These are phyloP conservation scores for Physella acuta DNA, from an alignment of 1,140 invertebrate genomes.

Conservation along the genomic window DNA sequence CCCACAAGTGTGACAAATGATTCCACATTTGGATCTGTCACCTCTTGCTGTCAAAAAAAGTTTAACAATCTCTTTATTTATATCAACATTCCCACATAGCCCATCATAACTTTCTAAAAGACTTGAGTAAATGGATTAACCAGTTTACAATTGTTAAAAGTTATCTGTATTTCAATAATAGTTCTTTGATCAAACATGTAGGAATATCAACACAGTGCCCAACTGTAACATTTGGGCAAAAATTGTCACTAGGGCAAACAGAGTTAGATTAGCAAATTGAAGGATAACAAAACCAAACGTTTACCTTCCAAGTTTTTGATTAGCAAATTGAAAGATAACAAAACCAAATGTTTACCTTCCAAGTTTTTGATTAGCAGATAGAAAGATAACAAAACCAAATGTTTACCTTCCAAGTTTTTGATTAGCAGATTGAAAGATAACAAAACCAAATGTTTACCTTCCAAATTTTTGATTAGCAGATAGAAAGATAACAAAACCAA, in stretches of 20 bases:
- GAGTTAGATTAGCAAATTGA: too few species aligned
- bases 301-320: too few species aligned
- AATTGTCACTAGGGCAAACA: too few species aligned
- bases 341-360: neutral
- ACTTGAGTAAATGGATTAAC: neutral
- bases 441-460: neutral
- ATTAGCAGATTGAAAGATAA: neutral
- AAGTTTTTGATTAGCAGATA: neutral
- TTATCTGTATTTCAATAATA: neutral
- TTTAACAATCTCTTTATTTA: neutral
- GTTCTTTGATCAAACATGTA: neutral
- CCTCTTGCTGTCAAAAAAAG: constrained; percentile 2
- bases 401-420: neutral
- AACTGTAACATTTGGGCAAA: neutral
- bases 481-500: too few species aligned
- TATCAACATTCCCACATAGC: neutral
- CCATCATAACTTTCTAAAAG: neutral
- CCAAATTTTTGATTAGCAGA: neutral
- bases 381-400: neutral
- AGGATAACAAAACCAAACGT: too few species aligned
- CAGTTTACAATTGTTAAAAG: neutral
- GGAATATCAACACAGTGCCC: neutral
- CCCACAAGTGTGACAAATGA: constrained; percentile 63
- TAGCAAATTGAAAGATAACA: neutral
- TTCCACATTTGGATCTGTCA: neutral